A percentile compares a stretch with the other conserved stretches of the same genome.
Conservation (phyloP, 2,888 invertebrate genomes). For the Aquatica leii region DNA sequence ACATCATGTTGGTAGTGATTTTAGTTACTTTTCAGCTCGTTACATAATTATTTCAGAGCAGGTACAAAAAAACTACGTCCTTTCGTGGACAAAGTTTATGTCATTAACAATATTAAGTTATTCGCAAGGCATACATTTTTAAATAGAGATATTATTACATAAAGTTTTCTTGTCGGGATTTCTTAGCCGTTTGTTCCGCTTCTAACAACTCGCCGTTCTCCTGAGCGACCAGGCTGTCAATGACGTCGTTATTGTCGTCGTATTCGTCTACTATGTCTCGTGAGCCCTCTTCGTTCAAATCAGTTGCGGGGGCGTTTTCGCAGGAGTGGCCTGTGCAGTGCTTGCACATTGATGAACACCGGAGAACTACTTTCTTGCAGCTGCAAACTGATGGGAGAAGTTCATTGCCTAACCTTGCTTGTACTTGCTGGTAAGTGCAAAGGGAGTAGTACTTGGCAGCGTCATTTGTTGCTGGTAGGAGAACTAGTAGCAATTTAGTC, state of each 20-base stretch:
- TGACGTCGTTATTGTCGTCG: neutral
- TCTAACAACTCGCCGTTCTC: neutral
- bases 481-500: too few species aligned
- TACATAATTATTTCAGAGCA: neutral
- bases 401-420: neutral
- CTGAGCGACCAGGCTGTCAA: neutral
- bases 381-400: neutral
- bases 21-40: too few species aligned
- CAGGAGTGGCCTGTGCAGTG: neutral
- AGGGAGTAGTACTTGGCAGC: constrained; percentile 6
- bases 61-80: neutral
- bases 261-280: neutral
- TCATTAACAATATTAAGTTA: neutral
- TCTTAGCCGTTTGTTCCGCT: neutral
- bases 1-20: too few species aligned
- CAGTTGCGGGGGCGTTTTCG: neutral
- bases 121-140: neutral
- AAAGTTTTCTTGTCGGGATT: neutral
- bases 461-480: constrained; percentile 1
- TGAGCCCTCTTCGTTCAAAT: neutral
- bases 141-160: neutral
- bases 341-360: neutral
- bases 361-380: neutral
- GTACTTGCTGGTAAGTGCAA: constrained; percentile 1
- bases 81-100: neutral